Evolutionary conservation across 1,140 invertebrate genomes (phyloP).

Genomic region (Pseudachorutes palmiensis): DNA sequence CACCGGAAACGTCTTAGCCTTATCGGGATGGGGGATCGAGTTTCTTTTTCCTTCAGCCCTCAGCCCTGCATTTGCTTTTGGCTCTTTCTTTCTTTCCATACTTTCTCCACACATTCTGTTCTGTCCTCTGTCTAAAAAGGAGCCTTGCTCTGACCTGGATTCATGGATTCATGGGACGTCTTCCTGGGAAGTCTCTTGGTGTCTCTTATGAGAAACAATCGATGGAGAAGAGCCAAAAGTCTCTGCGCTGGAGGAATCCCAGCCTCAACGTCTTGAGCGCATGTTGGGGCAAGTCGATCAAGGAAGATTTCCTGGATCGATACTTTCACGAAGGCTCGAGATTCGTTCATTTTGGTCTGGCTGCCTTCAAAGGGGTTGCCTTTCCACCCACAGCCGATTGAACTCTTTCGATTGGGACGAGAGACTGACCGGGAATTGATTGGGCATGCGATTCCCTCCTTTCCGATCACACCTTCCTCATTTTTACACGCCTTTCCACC

Average conservation of each 20-base stretch:
- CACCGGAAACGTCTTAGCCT: constrained; percentile 8
- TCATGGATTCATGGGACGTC: no score
- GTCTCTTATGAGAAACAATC: constrained; percentile 28
- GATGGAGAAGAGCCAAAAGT: constrained; percentile 32
- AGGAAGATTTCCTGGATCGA: constrained; percentile 38
- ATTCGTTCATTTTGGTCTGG: constrained; percentile 35
- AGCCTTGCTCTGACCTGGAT: not conserved
- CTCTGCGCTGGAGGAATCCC: constrained; percentile 33
- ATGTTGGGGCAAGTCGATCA: constrained; percentile 39
- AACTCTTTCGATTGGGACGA: constrained; percentile 38
- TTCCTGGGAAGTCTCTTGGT: no score
- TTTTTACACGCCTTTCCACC: constrained; percentile 15
- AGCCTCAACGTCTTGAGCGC: constrained; percentile 34
- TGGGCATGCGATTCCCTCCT: constrained; percentile 33
- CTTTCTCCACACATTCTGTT: no score
- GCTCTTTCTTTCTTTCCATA: constrained; percentile 4
- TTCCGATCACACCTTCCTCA: constrained; percentile 33
- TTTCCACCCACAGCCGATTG: constrained; percentile 26
- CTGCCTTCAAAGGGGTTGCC: constrained; percentile 38
- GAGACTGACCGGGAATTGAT: constrained; percentile 30
- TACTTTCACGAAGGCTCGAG: constrained; percentile 31
- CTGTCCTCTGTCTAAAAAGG: not conserved
- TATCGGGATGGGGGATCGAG: not conserved
- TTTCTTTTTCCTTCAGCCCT: not conserved
- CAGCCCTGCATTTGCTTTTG: not conserved